phyloP scores from a whole-genome alignment of 1,140 invertebrate species.

The Solenopsis invicta region DNA sequence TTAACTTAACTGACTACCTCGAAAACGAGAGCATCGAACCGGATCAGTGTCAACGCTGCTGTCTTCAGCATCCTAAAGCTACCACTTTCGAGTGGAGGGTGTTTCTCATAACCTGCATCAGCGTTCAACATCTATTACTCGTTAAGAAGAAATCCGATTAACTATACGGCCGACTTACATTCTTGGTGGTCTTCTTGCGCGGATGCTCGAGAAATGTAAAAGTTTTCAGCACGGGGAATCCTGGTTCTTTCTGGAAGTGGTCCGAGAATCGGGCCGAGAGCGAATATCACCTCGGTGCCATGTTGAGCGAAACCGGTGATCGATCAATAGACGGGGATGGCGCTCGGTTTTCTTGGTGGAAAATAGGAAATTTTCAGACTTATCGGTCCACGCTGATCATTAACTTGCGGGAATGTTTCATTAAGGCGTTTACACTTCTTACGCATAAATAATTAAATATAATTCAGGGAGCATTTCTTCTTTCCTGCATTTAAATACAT shows the following conservation, averaged over 20 bases:
- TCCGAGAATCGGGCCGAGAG: slow-evolving; percentile 71
- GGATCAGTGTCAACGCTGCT: neutral
- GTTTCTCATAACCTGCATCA: slow-evolving; percentile 70
- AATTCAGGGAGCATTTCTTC: neutral
- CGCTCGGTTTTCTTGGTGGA: slow-evolving; percentile 61
- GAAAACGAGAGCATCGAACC: neutral
- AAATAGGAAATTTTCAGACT: slow-evolving; percentile 32
- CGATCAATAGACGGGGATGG: slow-evolving; percentile 70
- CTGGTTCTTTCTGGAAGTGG: slow-evolving; percentile 62
- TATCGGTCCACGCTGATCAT: neutral
- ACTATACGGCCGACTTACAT: slow-evolving; percentile 88
- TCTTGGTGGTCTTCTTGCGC: slow-evolving; percentile 93
- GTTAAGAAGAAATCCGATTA: slow-evolving; percentile 2
- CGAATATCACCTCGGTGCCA: slow-evolving; percentile 79
- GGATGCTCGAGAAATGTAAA: slow-evolving; percentile 93
- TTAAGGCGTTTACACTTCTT: neutral
- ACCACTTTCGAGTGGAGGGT: slow-evolving; percentile 41
- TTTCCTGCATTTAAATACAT: neutral
- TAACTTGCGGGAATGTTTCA: neutral
- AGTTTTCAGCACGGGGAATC: slow-evolving; percentile 76
- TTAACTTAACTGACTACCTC: neutral
- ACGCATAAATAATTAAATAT: neutral
- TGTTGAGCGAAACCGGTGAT: slow-evolving; percentile 74
- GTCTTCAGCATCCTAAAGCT: slow-evolving; percentile 18
- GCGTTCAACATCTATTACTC: slow-evolving; percentile 6